phyloP scores from a whole-genome alignment of 2,797 vertebrate species.

The Pteropus rufus region DNA sequence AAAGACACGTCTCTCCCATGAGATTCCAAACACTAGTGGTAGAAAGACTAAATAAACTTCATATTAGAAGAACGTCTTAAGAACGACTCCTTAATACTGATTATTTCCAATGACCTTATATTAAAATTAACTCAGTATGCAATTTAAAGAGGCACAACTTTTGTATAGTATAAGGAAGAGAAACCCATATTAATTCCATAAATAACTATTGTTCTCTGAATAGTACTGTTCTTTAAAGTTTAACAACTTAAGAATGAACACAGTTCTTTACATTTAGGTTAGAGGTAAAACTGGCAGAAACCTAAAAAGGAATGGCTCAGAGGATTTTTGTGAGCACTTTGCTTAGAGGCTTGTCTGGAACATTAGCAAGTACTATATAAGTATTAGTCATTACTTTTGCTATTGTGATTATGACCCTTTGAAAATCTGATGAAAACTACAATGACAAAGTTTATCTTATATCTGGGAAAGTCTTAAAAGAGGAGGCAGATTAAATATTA shows the following conservation, averaged over 20 bases:
- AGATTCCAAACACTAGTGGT: not conserved
- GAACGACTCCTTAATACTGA: not conserved
- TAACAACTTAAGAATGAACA: not conserved
- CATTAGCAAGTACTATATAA: not conserved
- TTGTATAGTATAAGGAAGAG: not conserved
- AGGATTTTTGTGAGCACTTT: not conserved
- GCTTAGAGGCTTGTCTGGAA: not conserved
- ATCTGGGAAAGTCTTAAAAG: not conserved
- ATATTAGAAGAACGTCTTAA: not conserved
- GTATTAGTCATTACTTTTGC: not conserved
- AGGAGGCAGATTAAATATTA: not conserved
- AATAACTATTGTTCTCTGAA: not conserved
- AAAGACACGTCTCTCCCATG: not conserved
- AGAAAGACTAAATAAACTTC: not conserved
- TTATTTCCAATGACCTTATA: not conserved
- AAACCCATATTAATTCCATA: not conserved
- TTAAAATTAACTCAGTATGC: not conserved
- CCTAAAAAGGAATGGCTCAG: not conserved
- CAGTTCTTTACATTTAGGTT: not conserved
- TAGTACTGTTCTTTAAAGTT: not conserved
- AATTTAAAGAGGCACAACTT: not conserved
- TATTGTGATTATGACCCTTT: not conserved
- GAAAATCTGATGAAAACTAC: conserved; percentile 4
- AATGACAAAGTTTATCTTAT: not conserved
- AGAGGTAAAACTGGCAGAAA: conserved; percentile 15